Base-by-base conservation (phyloP, 2,797 vertebrate species). In the Pipistrellus pipistrellus region DNA sequence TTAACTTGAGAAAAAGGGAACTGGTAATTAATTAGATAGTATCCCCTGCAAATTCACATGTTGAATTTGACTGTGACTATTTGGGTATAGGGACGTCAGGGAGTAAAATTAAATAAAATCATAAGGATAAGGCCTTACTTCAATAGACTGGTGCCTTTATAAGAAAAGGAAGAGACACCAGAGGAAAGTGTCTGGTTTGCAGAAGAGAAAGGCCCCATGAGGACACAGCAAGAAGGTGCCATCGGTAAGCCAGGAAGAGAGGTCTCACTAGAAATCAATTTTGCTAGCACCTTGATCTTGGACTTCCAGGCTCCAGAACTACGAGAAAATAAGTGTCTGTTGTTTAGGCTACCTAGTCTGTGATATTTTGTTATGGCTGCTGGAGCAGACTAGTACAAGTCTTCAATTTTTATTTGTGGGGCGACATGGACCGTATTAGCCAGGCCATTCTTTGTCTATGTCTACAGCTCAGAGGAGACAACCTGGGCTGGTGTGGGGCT, bases 81-180 rank as follows among this genome's bases (percentile, higher is more conserved):
- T 69, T 76, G 80, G 87, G 91, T 75, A 81, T 27, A 53, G 62
- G 23, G 17, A 53, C 53, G 91, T 71, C 38, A 86, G 88, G 35
- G 69, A 18, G 17, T 59, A 87, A 88, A 82, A 23, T 86, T 93
- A 76, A 87, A 90, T 46, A 72, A 87, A 73, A 44, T 78, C 87
- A 38, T 84, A 80, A 90, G 64, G 30, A 27, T 68, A 48, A 48
- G 53, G 11, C 89, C 57, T 8, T n/a, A 51, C 57, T 57, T 44
- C 69, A 95, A 6, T 13, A 69, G 27, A 84, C 53, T 21, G 38
- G 46, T 44, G 23, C 64, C 48, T 77, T 88, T 27, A n/a, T 30
- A 68, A 71, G 73, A 90, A 68, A 59, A 90, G 23, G 44, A 71
- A 84, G 77, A 84, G 55, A 72, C 11, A 30, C 15, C n/a, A 38